Base-by-base conservation (phyloP, 2,888 invertebrate genomes). In the Cheilosia vulpina region DNA sequence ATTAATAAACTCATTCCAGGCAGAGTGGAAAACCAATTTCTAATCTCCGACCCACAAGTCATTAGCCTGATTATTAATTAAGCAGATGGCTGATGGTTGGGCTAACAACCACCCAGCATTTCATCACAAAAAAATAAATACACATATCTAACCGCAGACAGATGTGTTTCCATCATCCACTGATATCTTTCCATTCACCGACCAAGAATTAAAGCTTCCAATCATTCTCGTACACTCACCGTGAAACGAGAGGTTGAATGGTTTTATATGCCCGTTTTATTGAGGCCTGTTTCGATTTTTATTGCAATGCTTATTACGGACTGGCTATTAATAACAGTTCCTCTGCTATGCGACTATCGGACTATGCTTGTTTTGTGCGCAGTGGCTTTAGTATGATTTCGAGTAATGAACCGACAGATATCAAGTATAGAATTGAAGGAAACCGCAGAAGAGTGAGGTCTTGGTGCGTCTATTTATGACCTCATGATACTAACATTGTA, bases 61-160 rank as follows among this genome's bases (percentile, higher is more conserved):
- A 84, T 84, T 84, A 84, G 84, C 75, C 84, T 80, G 80, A 84
- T 84, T 84, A 84, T 77, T 80, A 84, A 84, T 80, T 80, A 84
- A 75, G 71, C 84, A 80, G 84, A 84, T 84, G 84, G 84, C 80
- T 50, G 38, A 65, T 43, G 65, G 52, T 50, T 45, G 79, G 68
- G 63, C 50, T 50, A 57, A 47, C 75, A 58, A 34, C 63, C 63
- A 73, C 68, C 73, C 66, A 66, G 58, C 66, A 57, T 65, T 69
- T 41, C 50, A 19, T 38, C 60, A 34, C 41, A 71, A 65, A 72
- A 65, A 72, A 69, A 45, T 24, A 69, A 41, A 47, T 45, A n/a
- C 60, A 79, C 62, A 75, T 71, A 57, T 66, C 71, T 15, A 73
- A 76, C 84, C 80, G 63, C 84, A 84, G 84, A 84, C 84, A 84